phyloP scores from a whole-genome alignment of 1,140 invertebrate species.

The Hypsibius dujardini region DNA sequence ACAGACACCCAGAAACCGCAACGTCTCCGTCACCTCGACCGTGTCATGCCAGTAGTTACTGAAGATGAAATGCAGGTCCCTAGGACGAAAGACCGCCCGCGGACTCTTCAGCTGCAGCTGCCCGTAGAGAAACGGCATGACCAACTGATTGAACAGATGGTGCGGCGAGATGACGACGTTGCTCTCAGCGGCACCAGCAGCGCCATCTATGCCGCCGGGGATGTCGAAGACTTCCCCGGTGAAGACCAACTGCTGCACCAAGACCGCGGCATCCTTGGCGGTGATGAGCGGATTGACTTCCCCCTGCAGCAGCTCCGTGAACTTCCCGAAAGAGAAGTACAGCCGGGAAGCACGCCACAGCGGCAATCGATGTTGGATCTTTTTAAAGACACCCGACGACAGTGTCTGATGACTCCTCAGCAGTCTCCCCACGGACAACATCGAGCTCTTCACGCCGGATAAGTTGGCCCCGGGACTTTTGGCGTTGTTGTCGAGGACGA shows the following conservation, averaged over 20 bases:
- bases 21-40: background rate
- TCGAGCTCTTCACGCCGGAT: slow-evolving; percentile 42
- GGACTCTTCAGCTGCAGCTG: slow-evolving; percentile 4
- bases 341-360: background rate
- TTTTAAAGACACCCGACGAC: background rate
- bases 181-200: background rate
- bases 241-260: background rate
- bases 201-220: too few species aligned
- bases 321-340: background rate
- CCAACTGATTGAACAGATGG: slow-evolving; percentile 9
- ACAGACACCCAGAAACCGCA: background rate
- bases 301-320: background rate
- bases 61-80: slow-evolving; percentile 5
- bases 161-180: slow-evolving; percentile 4
- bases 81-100: background rate
- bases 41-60: slow-evolving; percentile 1
- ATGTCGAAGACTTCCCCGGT: background rate
- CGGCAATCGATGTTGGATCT: background rate
- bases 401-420: background rate
- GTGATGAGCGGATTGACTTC: slow-evolving; percentile 5
- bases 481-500: too few species aligned
- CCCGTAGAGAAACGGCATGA: slow-evolving; percentile 1
- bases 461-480: too few species aligned
- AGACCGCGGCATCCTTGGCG: background rate
- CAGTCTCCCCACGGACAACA: background rate